These are phyloP conservation scores for Scopus umbretta DNA, from an alignment of 2,113 vertebrate species.

Conservation along the genomic window DNA sequence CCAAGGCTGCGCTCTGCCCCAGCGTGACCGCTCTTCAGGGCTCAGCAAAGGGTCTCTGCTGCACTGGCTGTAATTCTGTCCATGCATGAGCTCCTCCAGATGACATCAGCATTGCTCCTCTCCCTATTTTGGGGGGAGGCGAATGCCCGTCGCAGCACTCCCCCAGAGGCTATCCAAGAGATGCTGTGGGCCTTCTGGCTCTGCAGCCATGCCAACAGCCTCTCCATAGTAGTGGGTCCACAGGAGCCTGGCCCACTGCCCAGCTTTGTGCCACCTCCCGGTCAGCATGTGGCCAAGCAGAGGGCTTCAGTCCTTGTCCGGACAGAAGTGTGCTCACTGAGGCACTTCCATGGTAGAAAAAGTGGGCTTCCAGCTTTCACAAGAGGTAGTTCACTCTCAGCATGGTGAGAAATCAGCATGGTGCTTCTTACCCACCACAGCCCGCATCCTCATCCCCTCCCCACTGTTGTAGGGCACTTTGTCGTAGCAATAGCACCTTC, in stretches of 20 bases:
- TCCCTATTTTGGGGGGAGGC: fast-evolving
- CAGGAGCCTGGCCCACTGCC: not conserved
- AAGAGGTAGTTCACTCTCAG: not conserved
- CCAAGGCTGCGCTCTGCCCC: not conserved
- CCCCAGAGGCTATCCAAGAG: not conserved
- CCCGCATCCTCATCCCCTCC: not conserved
- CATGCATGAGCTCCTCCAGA: not conserved
- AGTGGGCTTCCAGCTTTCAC: not conserved
- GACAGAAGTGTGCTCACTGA: not conserved
- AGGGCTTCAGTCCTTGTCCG: not conserved
- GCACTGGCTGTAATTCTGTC: not conserved
- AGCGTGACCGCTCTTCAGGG: not conserved
- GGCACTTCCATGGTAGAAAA: not conserved
- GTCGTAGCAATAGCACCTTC: not conserved
- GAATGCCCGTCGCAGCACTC: not conserved
- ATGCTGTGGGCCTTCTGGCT: not conserved
- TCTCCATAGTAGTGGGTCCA: not conserved
- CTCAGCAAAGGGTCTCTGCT: not conserved
- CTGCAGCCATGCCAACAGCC: not conserved
- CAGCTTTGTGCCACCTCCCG: not conserved
- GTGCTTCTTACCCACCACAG: not conserved
- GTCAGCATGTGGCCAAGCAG: not conserved
- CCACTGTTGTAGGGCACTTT: not conserved
- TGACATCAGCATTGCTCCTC: not conserved
- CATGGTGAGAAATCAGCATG: not conserved